Percentiles rank a stretch among this genome's conserved stretches.
These are phyloP conservation scores for Chironomus tepperi DNA, from an alignment of 1,140 invertebrate species.

Conservation along the genomic window DNA sequence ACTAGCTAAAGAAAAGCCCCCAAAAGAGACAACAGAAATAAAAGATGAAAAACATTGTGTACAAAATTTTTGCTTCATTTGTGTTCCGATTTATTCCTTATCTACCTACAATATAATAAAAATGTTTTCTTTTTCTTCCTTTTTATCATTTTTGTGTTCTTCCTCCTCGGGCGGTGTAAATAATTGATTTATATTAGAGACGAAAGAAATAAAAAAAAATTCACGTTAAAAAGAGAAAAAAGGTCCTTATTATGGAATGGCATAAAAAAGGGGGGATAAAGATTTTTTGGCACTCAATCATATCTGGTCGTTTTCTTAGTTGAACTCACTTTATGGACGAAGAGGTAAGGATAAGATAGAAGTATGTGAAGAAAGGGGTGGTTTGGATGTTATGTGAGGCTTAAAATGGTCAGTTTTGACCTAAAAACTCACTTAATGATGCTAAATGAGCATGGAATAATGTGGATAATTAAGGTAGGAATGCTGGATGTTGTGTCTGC, in stretches of 20 bases:
- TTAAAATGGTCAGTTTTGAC: no score
- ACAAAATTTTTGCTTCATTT: background rate
- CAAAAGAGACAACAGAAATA: background rate
- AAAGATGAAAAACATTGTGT: background rate
- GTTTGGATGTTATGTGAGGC: no score
- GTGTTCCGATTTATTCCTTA: slow-evolving; percentile 5
- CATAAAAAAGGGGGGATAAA: background rate
- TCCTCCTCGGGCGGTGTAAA: background rate
- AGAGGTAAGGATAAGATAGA: no score
- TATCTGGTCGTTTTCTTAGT: background rate
- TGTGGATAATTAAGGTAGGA: no score
- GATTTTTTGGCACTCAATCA: slow-evolving; percentile 12
- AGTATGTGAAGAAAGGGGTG: no score
- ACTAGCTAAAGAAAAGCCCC: no score
- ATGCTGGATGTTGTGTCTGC: no score
- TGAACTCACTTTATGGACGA: no score
- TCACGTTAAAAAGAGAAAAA: background rate
- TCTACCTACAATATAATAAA: background rate
- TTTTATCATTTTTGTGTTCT: background rate
- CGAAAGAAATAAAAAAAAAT: background rate
- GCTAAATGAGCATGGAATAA: no score
- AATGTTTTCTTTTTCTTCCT: background rate
- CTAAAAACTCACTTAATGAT: no score
- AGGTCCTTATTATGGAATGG: background rate
- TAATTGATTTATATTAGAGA: slow-evolving; percentile 23